Evolutionary conservation across 2,113 vertebrate species (phyloP).

Genomic region (Nestor notabilis): DNA sequence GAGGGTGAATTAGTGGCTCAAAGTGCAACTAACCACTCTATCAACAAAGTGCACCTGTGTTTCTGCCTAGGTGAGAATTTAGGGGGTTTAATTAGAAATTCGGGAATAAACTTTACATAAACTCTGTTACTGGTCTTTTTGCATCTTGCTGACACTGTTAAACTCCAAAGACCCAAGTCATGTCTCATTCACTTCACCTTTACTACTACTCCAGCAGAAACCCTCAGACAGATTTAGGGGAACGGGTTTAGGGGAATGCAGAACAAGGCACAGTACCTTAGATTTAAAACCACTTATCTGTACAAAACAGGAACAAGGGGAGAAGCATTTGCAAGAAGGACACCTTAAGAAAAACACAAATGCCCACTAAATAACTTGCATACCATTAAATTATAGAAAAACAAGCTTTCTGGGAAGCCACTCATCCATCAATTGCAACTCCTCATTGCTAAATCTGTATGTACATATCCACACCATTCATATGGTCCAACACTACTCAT

Average conservation of each 20-base stretch:
- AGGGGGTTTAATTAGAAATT: not conserved
- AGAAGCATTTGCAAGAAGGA: not conserved
- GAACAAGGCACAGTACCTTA: not conserved
- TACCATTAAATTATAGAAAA: not conserved
- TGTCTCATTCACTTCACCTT: not conserved
- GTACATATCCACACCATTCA: not conserved
- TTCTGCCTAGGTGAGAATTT: not conserved
- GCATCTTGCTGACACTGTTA: not conserved
- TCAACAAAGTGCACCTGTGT: rapidly evolving
- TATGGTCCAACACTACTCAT: not conserved
- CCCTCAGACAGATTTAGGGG: not conserved
- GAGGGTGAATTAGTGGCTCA: not conserved
- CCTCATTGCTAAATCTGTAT: not conserved
- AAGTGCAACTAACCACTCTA: not conserved
- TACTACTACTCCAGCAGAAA: not conserved
- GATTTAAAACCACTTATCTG: not conserved
- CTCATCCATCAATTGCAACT: not conserved
- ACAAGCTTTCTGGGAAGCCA: not conserved
- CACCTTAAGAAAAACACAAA: not conserved
- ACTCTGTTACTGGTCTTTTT: not conserved
- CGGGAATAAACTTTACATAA: not conserved
- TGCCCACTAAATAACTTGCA: not conserved
- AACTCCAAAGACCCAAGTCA: not conserved
- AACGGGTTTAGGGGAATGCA: not conserved
- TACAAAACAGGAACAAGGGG: not conserved